Evolutionary conservation across 1,140 invertebrate genomes (phyloP), one percentile per base, ranked within the genome.

Genomic region (Akabosia matsudoensis): DNA sequence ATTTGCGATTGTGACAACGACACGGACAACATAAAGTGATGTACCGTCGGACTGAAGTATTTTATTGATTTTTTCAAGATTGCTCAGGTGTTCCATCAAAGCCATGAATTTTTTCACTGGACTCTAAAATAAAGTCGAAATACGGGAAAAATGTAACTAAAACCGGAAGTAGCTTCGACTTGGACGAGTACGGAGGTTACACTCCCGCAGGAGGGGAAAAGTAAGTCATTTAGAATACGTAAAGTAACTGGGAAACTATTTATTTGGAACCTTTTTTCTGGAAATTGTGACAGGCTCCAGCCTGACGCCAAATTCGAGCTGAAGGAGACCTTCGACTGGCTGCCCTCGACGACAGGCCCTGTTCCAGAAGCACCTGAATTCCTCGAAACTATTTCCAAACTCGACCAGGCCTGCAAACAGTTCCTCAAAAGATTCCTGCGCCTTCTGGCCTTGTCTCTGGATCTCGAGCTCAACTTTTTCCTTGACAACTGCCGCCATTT

Each of bases 61-160:
- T 45, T 45, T 45, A 18, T 45, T 10, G 7, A 45, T 10, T 45
- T 61, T 30, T 24, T 70, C 54, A 30, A 80, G 79, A 70, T 78
- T 22, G 22, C 51, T 16, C 26, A 34, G 1, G 70, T 51, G 1
- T 34, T 72, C 14, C 18, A 2, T n/a, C 33, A 34, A 72, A 72
- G 70, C 26, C 33, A 34, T 22, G 10, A 34, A 3, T 72, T 72
- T 22, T 72, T 72, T 28, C 10, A 1, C 45, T 72, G 26, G 7
- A 7, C 24, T 22, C 16, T 3, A 22, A 45, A 34, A 14, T 72
- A 4, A 72, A 72, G 28, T 13, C 3, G 10, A 34, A 45, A 26
- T 72, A 72, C 26, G 24, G 7, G 10, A 72, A 72, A 26, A 45
- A 45, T 22, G 24, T 34, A 72, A 22, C 70, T n/a, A 26, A 30